Conservation (phyloP, 1,140 invertebrate genomes). For the Bombus pascuorum region DNA sequence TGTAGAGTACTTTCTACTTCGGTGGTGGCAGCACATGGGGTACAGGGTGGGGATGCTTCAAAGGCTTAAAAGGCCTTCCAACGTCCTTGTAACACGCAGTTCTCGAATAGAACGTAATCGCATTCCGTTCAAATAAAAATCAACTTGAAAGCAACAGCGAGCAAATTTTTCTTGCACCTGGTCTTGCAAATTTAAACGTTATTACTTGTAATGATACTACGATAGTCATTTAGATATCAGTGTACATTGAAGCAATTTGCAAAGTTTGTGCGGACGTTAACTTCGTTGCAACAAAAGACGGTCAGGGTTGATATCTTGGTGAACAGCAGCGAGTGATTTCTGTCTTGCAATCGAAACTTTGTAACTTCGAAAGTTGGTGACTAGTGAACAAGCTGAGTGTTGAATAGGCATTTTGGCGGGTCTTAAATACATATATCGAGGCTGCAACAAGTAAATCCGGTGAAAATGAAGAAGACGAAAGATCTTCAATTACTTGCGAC, state of each 20-base stretch:
- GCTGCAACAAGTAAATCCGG: neutral
- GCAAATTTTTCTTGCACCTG: neutral
- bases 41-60: constrained; percentile 66
- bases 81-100: constrained; percentile 78
- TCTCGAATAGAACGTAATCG: constrained; percentile 68
- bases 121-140: constrained; percentile 22
- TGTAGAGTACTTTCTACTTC: constrained; percentile 56
- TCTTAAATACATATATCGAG: neutral
- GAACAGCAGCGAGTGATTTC: neutral
- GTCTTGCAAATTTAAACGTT: neutral
- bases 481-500: constrained; percentile 65
- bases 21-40: constrained; percentile 71
- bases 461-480: constrained; percentile 67
- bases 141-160: constrained; percentile 30
- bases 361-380: constrained; percentile 10
- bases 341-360: neutral
- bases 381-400: constrained; percentile 40
- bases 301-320: neutral
- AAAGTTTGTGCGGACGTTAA: neutral
- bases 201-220: neutral
- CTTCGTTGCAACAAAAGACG: neutral
- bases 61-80: constrained; percentile 79
- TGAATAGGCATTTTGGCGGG: neutral
- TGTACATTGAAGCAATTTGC: neutral
- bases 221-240: neutral